Base-by-base conservation (phyloP, 37 sponge, comb jelly and placozoan genomes). In the Axinella damicornis region DNA sequence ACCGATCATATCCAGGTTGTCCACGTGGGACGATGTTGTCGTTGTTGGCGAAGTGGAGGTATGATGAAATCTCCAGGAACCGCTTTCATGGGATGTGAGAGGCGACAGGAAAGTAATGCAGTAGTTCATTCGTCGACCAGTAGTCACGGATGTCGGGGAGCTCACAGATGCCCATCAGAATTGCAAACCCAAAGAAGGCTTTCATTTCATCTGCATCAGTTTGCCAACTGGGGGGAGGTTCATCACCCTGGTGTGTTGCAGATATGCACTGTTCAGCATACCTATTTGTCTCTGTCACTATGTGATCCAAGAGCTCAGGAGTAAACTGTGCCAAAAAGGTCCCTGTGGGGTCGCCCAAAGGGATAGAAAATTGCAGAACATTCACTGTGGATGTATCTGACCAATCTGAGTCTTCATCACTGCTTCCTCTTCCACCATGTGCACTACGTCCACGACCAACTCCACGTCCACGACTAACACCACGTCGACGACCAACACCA, bases 1-100 rank as follows among this genome's bases (percentile, higher is more conserved):
- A 53, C 67, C 66, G 28, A 32, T 79, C 66, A 53, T 79, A 65
- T n/a, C 67, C 80, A 5, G 65, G 52, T 36, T 41, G 28, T 18
- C 80, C 80, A 16, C 57, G 80, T 79, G 38, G 53, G n/a, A 53
- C 28, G 18, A 79, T 30, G 68, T 27, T 66, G 28, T 27, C 55
- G 32, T 79, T 79, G 69, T 64, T 46, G 2, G 56, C 41, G 54
- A 79, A 79, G 69, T 79, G 80, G 14, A 79, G 53, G 55, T 79
- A 66, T 2, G 71, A 40, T 18, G 20, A 54, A 12, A 81, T 39
- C 57, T 81, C 81, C 56, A 35, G 28, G 22, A 81, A 81, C 20
- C 81, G 69, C 2, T 81, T 31, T 39, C 81, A 18, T 5, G 81
- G 24, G 20, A 81, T 81, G n/a, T 70, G 38, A 20, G 24, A 24